Base-by-base conservation (phyloP, 1,140 invertebrate species). In the Lasaia peninsularis region DNA sequence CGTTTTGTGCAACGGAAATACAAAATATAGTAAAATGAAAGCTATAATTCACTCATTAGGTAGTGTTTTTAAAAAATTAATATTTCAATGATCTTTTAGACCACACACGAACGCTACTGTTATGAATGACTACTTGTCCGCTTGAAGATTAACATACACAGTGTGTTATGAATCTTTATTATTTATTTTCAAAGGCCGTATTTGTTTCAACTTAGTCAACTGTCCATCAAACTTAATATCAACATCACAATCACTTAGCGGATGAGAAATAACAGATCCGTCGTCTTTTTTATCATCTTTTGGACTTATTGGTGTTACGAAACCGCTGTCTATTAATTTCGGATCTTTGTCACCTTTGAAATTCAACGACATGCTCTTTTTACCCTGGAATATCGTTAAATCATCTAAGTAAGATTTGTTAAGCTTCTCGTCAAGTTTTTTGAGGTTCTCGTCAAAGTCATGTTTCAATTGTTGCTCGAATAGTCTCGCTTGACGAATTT, bases 401-500 rank as follows among this genome's bases (percentile, higher is more conserved):
- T 88, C 85, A 51, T 90, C 82, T 0, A 75, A 58, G 52, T 81
- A 75, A 0, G 74, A 78, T 33, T 72, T 71, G 0, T 73, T 69
- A 2, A 84, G 49, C 48, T 82, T 82, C 1, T 77, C 69, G 51
- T 89, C 85, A 4, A 83, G 65, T 32, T 75, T 79, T 37, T 76
- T 78, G 1, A 90, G 56, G 63, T 89, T 90, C 16, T 90, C 88
- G 55, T 89, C 86, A 48, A 90, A 90, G 58, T 89, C 77, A 10
- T 82, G 78, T 52, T 90, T 90, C 33, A 89, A 54, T 59, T 89
- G 82, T 57, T 86, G 73, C 20, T 89, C 88, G 56, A 88, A 87
- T 0, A 85, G 28, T 20, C 89, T 78, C 56, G 92, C 91, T 58
- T 92, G 91, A 6, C 90, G 80, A 33, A 93, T 93, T 56, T 93